Base-by-base conservation (phyloP, 2,113 vertebrate species). In the Laticauda colubrina region DNA sequence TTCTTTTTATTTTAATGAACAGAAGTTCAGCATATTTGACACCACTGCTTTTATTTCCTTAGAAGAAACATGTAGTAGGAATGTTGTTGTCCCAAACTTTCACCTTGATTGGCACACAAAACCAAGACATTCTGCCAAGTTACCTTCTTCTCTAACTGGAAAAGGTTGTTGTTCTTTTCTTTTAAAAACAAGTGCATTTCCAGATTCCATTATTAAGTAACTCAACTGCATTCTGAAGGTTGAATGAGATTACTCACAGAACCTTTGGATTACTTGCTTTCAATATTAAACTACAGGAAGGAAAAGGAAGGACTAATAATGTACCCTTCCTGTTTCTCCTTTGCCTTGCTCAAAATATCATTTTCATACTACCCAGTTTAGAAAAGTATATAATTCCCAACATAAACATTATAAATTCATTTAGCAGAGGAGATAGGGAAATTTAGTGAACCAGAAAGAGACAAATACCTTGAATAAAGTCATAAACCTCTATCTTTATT, bases 11-110 rank as follows among this genome's bases (percentile, higher is more conserved):
- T 95, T 92, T 96, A 93, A 92, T 92, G 95, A 94, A 88, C 92
- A 97, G 97, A 98, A 98, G 97, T 97, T 95, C 95, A 96, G 54
- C 93, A 39, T 96, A 95, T 94, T 96, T 92, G 94, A 95, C 96
- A 96, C 95, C 90, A 89, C 96, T 96, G 94, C 24, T 97, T 96
- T 96, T 96, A 96, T 96, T 94, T 94, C 93, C n/a, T 97, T 96
- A 95, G 6, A 39, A 94, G 96, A 94, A 43, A 0, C 10, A 2
- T 94, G 89, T 95, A 85, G 92, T 93, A 23, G 95, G 96, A 96
- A 96, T 95, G 97, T 96, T 93, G 96, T 94, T 2, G 14, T 95
- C 92, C 95, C 97, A 92, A 87, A 95, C 87, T 94, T 95, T 97
- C 97, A 96, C 96, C 95, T 89, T 96, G 93, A 95, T 97, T 90